Percentiles rank a stretch among this genome's conserved stretches.
phyloP scores from a whole-genome alignment of 2,888 invertebrate species.

The Andrena bucephala region DNA sequence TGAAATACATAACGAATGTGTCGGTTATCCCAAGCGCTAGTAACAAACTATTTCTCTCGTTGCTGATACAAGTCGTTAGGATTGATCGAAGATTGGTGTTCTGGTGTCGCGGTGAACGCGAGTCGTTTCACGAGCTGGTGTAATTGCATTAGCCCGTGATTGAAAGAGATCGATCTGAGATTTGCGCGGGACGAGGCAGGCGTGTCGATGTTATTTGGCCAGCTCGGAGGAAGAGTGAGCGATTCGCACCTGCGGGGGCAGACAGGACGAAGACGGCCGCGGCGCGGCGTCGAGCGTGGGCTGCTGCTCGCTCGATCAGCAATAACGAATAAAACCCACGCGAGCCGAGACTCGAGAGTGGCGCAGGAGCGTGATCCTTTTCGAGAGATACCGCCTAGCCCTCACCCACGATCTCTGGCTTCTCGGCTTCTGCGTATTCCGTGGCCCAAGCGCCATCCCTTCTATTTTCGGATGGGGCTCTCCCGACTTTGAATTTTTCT shows the following conservation, averaged over 20 bases:
- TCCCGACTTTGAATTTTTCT: not conserved
- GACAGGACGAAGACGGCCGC: conserved; percentile 60
- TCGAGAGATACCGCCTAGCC: conserved; percentile 44
- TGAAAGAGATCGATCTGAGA: not conserved
- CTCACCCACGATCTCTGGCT: conserved; percentile 36
- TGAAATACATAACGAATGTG: too few relatives aligned
- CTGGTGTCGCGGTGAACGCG: not conserved
- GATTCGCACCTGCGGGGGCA: conserved; percentile 68
- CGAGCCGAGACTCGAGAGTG: conserved; percentile 40
- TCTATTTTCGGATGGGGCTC: conserved; percentile 30
- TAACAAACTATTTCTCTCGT: too few relatives aligned
- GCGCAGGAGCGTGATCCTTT: conserved; percentile 67
- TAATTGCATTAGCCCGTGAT: not conserved
- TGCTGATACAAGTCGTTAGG: too few relatives aligned
- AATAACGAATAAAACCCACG: conserved; percentile 72
- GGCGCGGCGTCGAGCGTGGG: conserved; percentile 31
- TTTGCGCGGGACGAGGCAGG: not conserved
- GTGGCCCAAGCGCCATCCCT: conserved; percentile 39
- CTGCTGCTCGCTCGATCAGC: conserved; percentile 59
- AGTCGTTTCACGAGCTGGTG: not conserved
- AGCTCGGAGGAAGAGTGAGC: conserved; percentile 37
- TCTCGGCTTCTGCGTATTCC: conserved; percentile 19
- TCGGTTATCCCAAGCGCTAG: too few relatives aligned
- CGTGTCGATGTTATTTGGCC: not conserved
- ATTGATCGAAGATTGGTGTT: too few relatives aligned